Percentiles rank a stretch among this genome's conserved stretches.
These are phyloP conservation scores for Drosophila borborema DNA, from an alignment of 2,888 invertebrate genomes.

Conservation along the genomic window DNA sequence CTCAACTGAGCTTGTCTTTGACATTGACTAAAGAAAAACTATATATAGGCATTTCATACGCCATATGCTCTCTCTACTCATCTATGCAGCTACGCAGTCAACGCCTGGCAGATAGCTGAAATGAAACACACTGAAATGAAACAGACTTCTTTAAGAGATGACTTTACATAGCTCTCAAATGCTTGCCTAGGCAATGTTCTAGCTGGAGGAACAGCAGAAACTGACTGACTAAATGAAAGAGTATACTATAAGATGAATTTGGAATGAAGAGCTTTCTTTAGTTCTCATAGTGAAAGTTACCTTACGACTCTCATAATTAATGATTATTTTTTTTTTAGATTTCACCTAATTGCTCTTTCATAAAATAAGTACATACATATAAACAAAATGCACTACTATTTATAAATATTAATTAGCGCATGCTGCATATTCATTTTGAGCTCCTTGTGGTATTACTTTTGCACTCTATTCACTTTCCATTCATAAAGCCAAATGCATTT, in stretches of 20 bases:
- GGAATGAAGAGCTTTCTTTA: too few relatives aligned
- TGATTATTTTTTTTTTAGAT: background rate
- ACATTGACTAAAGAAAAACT: background rate
- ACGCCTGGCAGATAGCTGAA: background rate
- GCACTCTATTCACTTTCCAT: background rate
- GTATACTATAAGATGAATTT: too few relatives aligned
- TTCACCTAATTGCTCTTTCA: background rate
- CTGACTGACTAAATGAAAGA: background rate
- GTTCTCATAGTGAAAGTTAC: background rate
- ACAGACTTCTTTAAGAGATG: background rate
- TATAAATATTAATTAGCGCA: background rate
- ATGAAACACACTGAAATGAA: background rate
- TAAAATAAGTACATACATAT: background rate
- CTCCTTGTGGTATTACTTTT: background rate
- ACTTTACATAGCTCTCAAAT: background rate
- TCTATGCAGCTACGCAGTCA: too few relatives aligned
- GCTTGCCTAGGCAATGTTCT: background rate
- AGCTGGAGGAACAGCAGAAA: background rate
- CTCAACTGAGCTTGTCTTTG: background rate
- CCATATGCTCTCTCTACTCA: background rate
- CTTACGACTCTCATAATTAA: background rate
- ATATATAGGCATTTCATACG: background rate
- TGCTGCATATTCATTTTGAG: background rate
- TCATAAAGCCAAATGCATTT: slow-evolving; percentile 12
- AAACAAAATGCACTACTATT: background rate